Conservation (phyloP, 1,140 invertebrate genomes). For the Leptonema lineaticorne region DNA sequence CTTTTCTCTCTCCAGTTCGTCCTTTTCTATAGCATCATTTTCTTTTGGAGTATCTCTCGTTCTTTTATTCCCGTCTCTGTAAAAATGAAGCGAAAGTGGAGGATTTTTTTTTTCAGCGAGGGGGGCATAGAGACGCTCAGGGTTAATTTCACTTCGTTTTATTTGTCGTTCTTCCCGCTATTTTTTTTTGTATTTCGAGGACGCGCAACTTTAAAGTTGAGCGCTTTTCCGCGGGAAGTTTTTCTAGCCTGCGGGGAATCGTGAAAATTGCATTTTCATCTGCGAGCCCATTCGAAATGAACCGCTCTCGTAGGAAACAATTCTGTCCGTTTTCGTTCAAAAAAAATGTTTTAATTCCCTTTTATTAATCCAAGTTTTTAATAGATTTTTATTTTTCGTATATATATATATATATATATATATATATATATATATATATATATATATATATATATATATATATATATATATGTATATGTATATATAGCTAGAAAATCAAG, state of each 20-base stretch:
- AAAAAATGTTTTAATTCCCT: too few species aligned
- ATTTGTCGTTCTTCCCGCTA: background rate
- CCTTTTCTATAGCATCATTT: background rate
- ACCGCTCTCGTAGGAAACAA: conserved; percentile 26
- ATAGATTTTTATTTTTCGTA: background rate
- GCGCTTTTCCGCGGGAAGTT: conserved; percentile 19
- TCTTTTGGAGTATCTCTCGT: background rate
- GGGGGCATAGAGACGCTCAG: background rate
- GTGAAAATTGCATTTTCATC: conserved; percentile 36
- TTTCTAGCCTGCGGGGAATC: conserved; percentile 23
- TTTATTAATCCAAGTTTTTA: background rate
- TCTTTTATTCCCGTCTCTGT: background rate
- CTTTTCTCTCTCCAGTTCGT: background rate
- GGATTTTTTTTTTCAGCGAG: too few species aligned
- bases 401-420: background rate
- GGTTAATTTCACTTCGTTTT: conserved; percentile 11
- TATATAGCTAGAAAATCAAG: too few species aligned
- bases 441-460: conserved; percentile 9
- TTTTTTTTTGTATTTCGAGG: background rate
- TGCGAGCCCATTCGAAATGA: conserved; percentile 17
- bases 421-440: background rate
- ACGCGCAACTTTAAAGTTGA: conserved; percentile 8
- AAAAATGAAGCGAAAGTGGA: background rate
- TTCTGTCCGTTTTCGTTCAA: too few species aligned
- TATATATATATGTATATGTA: too few species aligned